Evolutionary conservation across 2,797 vertebrate species (phyloP).

Genomic region (Sorex maritimensis): DNA sequence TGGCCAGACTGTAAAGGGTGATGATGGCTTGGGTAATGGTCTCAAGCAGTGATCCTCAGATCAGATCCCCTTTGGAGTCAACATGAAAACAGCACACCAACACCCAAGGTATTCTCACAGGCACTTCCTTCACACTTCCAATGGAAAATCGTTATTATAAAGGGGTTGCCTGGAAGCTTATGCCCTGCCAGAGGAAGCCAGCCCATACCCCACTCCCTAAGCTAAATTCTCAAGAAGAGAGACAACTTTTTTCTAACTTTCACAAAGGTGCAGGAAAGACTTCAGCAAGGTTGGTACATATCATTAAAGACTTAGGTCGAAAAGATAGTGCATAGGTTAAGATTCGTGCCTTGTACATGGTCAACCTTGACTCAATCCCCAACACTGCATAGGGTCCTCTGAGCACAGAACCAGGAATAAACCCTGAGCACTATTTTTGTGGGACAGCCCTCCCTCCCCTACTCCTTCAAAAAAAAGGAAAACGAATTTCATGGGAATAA

Average conservation of each 20-base stretch:
- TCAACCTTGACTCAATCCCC: too few species aligned
- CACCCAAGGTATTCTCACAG: not conserved
- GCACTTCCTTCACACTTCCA: too few species aligned
- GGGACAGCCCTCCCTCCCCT: too few species aligned
- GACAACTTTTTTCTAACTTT: not conserved
- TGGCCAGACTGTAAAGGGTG: not conserved
- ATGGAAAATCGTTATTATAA: not conserved
- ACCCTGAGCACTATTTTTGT: too few species aligned
- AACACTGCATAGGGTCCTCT: too few species aligned
- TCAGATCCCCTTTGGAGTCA: not conserved
- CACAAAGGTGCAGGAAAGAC: not conserved
- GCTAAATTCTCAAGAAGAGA: not conserved
- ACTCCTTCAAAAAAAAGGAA: too few species aligned
- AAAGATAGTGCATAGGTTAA: too few species aligned
- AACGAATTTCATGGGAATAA: too few species aligned
- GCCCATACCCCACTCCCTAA: not conserved
- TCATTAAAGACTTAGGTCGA: not conserved
- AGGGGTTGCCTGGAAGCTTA: not conserved
- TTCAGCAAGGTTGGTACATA: too few species aligned
- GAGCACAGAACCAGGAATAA: too few species aligned
- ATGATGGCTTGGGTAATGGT: not conserved
- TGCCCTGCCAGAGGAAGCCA: not conserved
- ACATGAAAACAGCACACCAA: not conserved
- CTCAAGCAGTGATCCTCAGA: not conserved
- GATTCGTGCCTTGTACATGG: too few species aligned